phyloP scores from a whole-genome alignment of 2,797 vertebrate species.

The Holocentrus rufus region DNA sequence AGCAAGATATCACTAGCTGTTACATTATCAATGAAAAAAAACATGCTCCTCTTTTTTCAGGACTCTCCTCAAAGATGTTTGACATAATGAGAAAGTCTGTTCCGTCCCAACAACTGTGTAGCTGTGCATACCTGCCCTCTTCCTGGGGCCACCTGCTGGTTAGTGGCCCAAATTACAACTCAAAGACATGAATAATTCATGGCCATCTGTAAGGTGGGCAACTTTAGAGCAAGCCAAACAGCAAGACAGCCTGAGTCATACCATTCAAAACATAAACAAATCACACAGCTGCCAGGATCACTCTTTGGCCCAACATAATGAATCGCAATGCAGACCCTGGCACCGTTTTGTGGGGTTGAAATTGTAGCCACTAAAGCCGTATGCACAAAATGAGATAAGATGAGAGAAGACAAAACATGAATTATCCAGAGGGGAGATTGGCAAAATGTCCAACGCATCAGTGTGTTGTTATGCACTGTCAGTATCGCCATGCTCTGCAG shows the following conservation, averaged over 20 bases:
- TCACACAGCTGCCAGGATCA: slow-evolving; percentile 34
- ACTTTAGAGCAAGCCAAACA: slow-evolving; percentile 55
- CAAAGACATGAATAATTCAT: slow-evolving; percentile 60
- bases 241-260: slow-evolving; percentile 41
- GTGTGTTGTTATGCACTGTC: background rate
- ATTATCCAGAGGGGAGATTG: background rate
- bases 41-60: no score
- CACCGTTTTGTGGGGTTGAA: slow-evolving; percentile 3
- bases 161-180: slow-evolving; percentile 44
- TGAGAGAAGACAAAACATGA: slow-evolving; percentile 1
- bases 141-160: slow-evolving; percentile 71
- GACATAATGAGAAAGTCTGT: background rate
- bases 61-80: no score
- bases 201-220: slow-evolving; percentile 49
- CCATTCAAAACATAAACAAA: slow-evolving; percentile 29
- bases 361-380: background rate
- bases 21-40: no score
- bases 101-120: slow-evolving; percentile 6
- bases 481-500: background rate
- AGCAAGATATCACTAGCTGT: no score
- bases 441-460: background rate
- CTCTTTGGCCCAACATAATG: slow-evolving; percentile 7
- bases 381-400: slow-evolving; percentile 16
- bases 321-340: slow-evolving; percentile 17
- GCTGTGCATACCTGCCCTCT: slow-evolving; percentile 5